Evolutionary conservation across 1,140 invertebrate genomes (phyloP).

Genomic region (Rhagoletis pomonella): DNA sequence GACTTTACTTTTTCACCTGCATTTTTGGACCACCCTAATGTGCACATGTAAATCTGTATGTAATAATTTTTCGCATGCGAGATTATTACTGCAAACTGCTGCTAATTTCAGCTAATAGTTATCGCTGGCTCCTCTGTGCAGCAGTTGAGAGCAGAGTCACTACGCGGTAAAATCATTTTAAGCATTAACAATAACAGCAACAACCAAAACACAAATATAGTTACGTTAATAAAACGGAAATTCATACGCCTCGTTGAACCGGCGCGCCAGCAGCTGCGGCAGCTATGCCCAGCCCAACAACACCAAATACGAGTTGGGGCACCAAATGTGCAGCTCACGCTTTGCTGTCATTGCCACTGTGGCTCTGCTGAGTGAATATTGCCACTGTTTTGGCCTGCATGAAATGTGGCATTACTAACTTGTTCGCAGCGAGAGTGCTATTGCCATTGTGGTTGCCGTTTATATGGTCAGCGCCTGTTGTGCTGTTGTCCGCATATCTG

Average conservation of each 20-base stretch:
- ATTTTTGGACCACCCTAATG: too few relatives aligned
- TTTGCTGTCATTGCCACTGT: constrained; percentile 16
- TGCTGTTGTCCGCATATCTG: not conserved
- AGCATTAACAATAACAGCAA: constrained; percentile 29
- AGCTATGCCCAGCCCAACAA: not conserved
- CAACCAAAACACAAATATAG: too few relatives aligned
- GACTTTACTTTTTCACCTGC: too few relatives aligned
- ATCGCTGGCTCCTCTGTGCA: not conserved
- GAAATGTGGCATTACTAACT: not conserved
- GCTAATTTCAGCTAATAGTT: not conserved
- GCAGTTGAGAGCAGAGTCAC: not conserved
- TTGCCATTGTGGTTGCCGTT: not conserved
- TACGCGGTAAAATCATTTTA: not conserved
- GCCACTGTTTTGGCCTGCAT: not conserved
- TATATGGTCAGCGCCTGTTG: not conserved
- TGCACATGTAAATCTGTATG: too few relatives aligned
- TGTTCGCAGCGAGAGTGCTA: not conserved
- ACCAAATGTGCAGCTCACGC: not conserved
- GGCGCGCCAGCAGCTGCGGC: not conserved
- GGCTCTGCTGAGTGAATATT: not conserved
- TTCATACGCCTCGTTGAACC: constrained; percentile 54
- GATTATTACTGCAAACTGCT: not conserved
- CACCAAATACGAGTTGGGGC: not conserved
- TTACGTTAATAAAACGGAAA: constrained; percentile 44
- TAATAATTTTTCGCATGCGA: too few relatives aligned